These are phyloP conservation scores for Nephrotoma guestfalica DNA, from an alignment of 2,888 invertebrate species.

Conservation along the genomic window DNA sequence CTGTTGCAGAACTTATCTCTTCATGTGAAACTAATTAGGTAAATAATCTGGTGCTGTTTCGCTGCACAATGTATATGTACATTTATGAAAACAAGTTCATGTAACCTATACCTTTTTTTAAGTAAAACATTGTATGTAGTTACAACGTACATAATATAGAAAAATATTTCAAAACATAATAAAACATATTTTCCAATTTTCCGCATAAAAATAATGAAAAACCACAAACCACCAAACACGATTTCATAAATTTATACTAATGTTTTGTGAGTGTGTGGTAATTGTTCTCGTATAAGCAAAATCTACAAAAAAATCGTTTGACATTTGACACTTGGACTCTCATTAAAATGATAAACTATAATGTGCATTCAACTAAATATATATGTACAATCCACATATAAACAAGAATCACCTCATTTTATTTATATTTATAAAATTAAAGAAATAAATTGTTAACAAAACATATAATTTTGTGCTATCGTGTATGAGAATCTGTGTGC, in stretches of 20 bases:
- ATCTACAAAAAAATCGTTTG: not conserved
- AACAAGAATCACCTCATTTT: not conserved
- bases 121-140: too few relatives aligned
- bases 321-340: not conserved
- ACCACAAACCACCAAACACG: not conserved
- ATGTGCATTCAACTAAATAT: too few relatives aligned
- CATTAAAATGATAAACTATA: not conserved
- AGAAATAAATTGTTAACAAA: not conserved
- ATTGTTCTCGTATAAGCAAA: not conserved
- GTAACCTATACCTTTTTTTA: not conserved
- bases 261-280: not conserved
- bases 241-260: not conserved
- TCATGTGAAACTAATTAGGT: too few relatives aligned
- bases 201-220: not conserved
- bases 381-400: not conserved
- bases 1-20: too few relatives aligned
- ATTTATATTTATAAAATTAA: not conserved
- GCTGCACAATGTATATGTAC: too few relatives aligned
- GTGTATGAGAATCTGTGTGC: not conserved
- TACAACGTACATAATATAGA: not conserved
- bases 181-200: not conserved
- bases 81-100: not conserved
- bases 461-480: not conserved
- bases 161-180: not conserved
- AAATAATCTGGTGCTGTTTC: too few relatives aligned